A percentile compares a stretch with the other conserved stretches of the same genome.
phyloP scores from a whole-genome alignment of 2,888 invertebrate genomes.

The Oxyscelio sp. region DNA sequence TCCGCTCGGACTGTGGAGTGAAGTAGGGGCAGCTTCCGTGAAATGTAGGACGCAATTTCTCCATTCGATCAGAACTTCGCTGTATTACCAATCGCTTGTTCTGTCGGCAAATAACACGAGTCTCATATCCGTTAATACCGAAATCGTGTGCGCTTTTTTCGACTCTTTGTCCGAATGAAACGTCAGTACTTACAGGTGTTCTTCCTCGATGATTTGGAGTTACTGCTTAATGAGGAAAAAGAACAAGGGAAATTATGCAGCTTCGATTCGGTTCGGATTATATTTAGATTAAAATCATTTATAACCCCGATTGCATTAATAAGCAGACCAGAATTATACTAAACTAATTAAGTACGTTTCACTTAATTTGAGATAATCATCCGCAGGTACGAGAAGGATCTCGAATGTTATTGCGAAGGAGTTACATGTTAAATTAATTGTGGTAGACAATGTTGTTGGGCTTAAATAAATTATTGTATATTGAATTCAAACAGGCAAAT shows the following conservation, averaged over 20 bases:
- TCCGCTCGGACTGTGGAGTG: conserved; percentile 68
- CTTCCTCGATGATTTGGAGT: background rate
- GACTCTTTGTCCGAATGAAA: conserved; percentile 7
- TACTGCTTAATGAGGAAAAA: conserved; percentile 3
- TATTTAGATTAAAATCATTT: background rate
- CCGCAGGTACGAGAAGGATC: background rate
- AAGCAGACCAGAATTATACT: conserved; percentile 1
- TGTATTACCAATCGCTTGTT: conserved; percentile 72
- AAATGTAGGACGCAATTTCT: conserved; percentile 74
- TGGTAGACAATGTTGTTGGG: no score
- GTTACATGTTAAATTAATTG: no score
- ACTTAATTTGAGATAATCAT: conserved; percentile 10
- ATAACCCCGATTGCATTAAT: conserved; percentile 1
- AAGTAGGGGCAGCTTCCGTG: conserved; percentile 71
- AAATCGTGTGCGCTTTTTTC: conserved; percentile 44
- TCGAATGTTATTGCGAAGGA: background rate
- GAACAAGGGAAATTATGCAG: background rate
- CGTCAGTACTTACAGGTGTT: conserved; percentile 37
- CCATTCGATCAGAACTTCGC: conserved; percentile 70
- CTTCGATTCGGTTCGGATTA: conserved; percentile 10
- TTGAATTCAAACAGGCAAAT: no score
- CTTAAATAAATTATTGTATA: no score
- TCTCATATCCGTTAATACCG: conserved; percentile 69
- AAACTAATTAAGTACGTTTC: conserved; percentile 34
- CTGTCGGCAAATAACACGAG: conserved; percentile 62